Conservation (phyloP, 2,797 vertebrate genomes). For the Podarcis lilfordi region DNA sequence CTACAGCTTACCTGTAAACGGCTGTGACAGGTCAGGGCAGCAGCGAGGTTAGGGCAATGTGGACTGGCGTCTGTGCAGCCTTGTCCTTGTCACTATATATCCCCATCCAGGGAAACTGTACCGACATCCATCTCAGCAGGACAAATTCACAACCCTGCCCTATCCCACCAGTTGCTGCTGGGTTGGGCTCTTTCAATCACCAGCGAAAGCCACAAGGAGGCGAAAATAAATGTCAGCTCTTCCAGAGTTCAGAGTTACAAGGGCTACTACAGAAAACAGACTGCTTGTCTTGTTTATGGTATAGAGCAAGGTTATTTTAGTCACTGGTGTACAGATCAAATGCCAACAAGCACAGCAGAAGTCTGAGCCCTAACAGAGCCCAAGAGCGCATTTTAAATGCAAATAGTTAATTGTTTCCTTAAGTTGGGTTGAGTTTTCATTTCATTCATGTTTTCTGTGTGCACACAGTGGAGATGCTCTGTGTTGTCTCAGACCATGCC, state of each 20-base stretch:
- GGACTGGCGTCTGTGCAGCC: too few species aligned
- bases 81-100: too few species aligned
- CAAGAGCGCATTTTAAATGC: not conserved
- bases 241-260: slow-evolving; percentile 1
- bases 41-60: too few species aligned
- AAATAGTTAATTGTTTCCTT: rapidly evolving
- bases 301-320: slow-evolving; percentile 34
- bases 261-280: slow-evolving; percentile 12
- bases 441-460: not conserved
- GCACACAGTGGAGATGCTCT: not conserved
- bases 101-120: too few species aligned
- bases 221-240: slow-evolving; percentile 29
- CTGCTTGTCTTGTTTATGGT: slow-evolving; percentile 11
- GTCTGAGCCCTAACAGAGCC: not conserved
- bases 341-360: not conserved
- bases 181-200: slow-evolving; percentile 30
- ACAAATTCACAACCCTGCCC: too few species aligned
- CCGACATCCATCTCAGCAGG: too few species aligned
- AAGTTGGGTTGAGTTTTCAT: not conserved
- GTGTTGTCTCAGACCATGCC: not conserved
- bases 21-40: not conserved
- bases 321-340: slow-evolving; percentile 23
- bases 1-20: too few species aligned
- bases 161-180: too few species aligned
- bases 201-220: not conserved